phyloP scores from a whole-genome alignment of 2,888 invertebrate species.

The Dichetophora obliterata region DNA sequence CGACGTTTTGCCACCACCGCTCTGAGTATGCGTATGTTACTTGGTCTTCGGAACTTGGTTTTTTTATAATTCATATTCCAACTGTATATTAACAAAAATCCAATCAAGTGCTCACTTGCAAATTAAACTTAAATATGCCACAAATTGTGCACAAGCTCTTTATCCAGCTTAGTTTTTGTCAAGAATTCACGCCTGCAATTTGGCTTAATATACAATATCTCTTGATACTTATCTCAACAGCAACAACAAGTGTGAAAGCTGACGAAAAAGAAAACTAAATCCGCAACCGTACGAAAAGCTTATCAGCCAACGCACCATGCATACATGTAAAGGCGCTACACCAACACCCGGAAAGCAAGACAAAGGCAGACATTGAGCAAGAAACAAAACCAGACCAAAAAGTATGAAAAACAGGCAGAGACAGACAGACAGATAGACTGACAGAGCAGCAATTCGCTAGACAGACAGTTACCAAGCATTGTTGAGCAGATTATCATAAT shows the following conservation, averaged over 20 bases:
- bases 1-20: too few relatives aligned
- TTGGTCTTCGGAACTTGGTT: too few relatives aligned
- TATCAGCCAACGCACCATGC: slow-evolving; percentile 6
- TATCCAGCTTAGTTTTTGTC: too few relatives aligned
- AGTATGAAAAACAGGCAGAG: neutral
- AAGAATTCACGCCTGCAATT: neutral
- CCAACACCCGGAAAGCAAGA: neutral
- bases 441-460: neutral
- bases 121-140: too few relatives aligned
- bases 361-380: neutral
- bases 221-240: neutral
- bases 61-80: too few relatives aligned
- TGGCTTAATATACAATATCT: neutral
- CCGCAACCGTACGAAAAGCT: neutral
- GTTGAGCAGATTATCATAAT: slow-evolving; percentile 24
- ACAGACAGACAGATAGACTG: slow-evolving; percentile 14
- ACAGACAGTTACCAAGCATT: slow-evolving; percentile 1
- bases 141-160: too few relatives aligned
- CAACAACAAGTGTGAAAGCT: neutral
- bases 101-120: too few relatives aligned
- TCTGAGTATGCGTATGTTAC: too few relatives aligned
- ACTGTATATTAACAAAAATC: too few relatives aligned
- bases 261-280: neutral
- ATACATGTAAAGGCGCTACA: neutral
- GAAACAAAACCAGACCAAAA: neutral